Base-by-base conservation (phyloP, 2,113 vertebrate genomes). In the Pangasianodon gigas region DNA sequence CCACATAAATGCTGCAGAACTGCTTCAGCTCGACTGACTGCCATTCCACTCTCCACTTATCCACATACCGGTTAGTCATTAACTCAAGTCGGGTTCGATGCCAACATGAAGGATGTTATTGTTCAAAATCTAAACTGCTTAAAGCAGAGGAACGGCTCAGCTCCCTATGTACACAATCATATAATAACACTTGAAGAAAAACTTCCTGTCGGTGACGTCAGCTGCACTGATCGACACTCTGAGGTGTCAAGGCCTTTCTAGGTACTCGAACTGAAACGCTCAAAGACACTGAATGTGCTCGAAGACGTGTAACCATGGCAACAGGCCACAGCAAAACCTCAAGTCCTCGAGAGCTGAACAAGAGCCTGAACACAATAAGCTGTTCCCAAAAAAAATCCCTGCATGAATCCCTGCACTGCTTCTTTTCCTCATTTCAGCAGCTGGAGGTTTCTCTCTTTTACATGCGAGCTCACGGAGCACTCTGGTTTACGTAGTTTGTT, bases 231-330 rank as follows among this genome's bases (percentile, higher is more conserved):
- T 48, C 56, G 87, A 90, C 90, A 89, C 93, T 80, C 86, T 32
- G 19, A 71, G 88, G 91, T 87, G 88, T 92, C 52, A 82, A 89
- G 74, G 74, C 51, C 69, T 65, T 41, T 62, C 75, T 9, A 93
- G 91, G 93, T 91, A 92, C 94, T 95, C 86, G 84, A 93, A 89
- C 91, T 93, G 89, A 93, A 92, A 94, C 92, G 93, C 91, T 94
- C 91, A 62, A 89, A 88, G 93, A 93, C 91, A 79, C 87, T 60
- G 90, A 84, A 10, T 26, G 79, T 89, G 88, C 88, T 92, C 90
- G 90, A 74, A 87, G 86, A 84, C 77, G 81, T 60, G 58, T 95
- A 88, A 54, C 93, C 94, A 93, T 95, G 93, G 94, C 87, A 94
- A 95, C 95, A 2, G 91, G 90, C 46, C 60, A 93, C 37, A 52